Evolutionary conservation across 2,888 invertebrate genomes (phyloP).

Genomic region (Microctonus aethiopoides): DNA sequence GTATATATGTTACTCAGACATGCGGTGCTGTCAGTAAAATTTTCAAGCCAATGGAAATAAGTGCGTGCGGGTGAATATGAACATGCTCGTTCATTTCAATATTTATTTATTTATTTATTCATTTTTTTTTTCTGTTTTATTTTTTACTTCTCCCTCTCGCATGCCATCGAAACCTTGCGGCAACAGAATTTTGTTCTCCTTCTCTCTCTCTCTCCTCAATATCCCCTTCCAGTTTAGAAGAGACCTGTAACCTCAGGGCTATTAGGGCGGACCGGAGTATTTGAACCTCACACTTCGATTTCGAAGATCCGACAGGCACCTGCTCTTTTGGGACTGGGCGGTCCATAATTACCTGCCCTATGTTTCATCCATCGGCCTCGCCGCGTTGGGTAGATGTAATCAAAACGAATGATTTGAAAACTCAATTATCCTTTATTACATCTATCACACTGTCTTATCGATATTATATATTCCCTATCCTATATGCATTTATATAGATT

Average conservation of each 20-base stretch:
- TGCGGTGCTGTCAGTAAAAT: not conserved
- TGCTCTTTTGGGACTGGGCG: conserved; percentile 64
- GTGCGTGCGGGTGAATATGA: conserved; percentile 6
- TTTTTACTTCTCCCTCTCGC: not conserved
- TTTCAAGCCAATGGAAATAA: not conserved
- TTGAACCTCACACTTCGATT: conserved; percentile 65
- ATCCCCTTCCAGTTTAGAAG: conserved; percentile 52
- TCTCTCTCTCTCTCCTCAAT: not conserved
- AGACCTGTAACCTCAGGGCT: conserved; percentile 62
- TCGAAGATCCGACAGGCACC: conserved; percentile 60
- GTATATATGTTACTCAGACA: conserved; percentile 3
- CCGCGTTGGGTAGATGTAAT: conserved; percentile 59
- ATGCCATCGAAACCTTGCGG: not conserved
- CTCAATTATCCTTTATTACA: conserved; percentile 65
- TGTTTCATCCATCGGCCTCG: conserved; percentile 60
- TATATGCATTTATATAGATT: not conserved
- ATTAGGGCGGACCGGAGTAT: conserved; percentile 63
- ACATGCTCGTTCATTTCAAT: conserved; percentile 6
- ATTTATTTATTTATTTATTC: not conserved
- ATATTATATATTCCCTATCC: not conserved
- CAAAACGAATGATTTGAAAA: conserved; percentile 65
- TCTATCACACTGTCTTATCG: conserved; percentile 46
- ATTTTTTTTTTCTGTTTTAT: not conserved
- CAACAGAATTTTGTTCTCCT: not conserved
- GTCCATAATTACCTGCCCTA: conserved; percentile 64